phyloP scores from a whole-genome alignment of 2,888 invertebrate genomes.

The Ichneumoninae sp. region DNA sequence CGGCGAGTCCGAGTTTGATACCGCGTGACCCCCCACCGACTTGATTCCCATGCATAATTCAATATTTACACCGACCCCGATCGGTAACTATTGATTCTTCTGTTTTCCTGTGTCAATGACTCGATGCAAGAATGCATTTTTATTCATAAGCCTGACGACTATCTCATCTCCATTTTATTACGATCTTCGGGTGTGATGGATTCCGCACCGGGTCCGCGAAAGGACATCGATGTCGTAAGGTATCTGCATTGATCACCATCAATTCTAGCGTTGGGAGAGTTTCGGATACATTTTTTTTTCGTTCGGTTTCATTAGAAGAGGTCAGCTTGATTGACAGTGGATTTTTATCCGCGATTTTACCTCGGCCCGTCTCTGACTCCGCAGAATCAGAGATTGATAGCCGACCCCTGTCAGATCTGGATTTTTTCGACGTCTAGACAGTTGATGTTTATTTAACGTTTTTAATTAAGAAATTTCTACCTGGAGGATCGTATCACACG shows the following conservation, averaged over 20 bases:
- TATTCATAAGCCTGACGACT: neutral
- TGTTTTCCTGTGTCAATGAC: conserved; percentile 13
- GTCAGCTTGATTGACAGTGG: neutral
- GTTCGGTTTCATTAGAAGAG: no score
- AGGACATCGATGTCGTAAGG: neutral
- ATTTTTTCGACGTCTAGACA: conserved; percentile 5
- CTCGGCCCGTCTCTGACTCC: neutral
- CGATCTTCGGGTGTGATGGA: neutral
- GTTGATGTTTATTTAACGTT: conserved; percentile 5
- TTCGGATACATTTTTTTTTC: neutral
- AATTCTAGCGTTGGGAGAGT: neutral
- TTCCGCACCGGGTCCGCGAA: neutral
- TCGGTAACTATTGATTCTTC: neutral
- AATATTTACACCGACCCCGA: conserved; percentile 18
- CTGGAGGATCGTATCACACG: neutral
- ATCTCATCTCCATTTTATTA: neutral
- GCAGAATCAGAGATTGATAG: neutral
- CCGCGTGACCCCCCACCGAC: neutral
- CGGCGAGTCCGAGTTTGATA: conserved; percentile 8
- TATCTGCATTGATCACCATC: no score
- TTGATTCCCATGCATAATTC: conserved; percentile 28
- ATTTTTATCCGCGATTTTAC: neutral
- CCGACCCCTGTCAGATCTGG: neutral
- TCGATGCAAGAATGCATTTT: neutral
- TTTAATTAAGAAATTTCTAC: conserved; percentile 29